Conservation (phyloP, 2,113 vertebrate genomes). For the Camelus dromedarius region DNA sequence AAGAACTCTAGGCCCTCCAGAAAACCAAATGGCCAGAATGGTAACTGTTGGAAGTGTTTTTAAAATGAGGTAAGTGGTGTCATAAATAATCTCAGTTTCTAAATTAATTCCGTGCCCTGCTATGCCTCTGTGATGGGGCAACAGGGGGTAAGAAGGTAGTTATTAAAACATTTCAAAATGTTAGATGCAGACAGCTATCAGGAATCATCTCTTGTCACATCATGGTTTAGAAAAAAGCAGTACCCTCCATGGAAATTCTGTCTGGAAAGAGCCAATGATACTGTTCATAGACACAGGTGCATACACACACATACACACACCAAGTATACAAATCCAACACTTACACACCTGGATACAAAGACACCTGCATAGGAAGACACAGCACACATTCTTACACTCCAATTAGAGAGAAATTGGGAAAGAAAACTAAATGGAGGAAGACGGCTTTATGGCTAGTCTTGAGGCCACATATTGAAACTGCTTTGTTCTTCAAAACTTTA, state of each 20-base stretch:
- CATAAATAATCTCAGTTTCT: slow-evolving; percentile 32
- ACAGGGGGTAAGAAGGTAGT: background rate
- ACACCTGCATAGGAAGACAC: background rate
- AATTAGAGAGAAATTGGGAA: background rate
- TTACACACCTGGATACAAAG: background rate
- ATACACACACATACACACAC: background rate
- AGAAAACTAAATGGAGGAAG: background rate
- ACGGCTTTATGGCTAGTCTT: background rate
- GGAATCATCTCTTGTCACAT: background rate
- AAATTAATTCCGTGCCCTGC: slow-evolving; percentile 14
- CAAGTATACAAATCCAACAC: background rate
- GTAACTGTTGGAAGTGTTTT: background rate
- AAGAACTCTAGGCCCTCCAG: background rate
- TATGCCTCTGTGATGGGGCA: background rate
- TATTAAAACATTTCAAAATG: background rate
- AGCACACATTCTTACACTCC: background rate
- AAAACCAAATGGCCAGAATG: background rate
- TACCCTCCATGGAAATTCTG: background rate
- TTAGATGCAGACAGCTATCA: background rate
- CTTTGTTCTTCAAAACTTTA: background rate
- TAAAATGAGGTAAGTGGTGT: background rate
- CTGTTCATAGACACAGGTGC: background rate
- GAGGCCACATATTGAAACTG: background rate
- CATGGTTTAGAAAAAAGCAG: background rate
- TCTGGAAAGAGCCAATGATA: background rate